Percentiles rank a stretch among this genome's conserved stretches.
phyloP scores from a whole-genome alignment of 2,113 vertebrate genomes.

The Melanostigma gelatinosum region DNA sequence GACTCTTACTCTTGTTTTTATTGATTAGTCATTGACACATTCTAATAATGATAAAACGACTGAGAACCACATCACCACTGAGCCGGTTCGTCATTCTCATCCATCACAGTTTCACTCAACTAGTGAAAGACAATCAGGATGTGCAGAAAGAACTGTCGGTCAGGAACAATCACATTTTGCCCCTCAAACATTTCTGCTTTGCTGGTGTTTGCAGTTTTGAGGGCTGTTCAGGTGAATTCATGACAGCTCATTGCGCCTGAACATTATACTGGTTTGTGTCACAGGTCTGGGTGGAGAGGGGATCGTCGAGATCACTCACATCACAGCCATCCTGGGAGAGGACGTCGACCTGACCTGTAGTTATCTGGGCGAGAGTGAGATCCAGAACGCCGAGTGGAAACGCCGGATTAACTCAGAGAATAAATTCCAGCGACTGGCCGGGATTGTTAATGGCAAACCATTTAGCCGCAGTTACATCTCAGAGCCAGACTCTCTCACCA shows the following conservation, averaged over 20 bases:
- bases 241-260: slow-evolving; percentile 37
- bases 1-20: neutral
- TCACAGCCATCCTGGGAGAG: slow-evolving; percentile 75
- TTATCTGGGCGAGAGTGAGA: slow-evolving; percentile 47
- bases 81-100: slow-evolving; percentile 39
- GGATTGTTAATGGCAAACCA: neutral
- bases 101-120: slow-evolving; percentile 45
- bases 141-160: slow-evolving; percentile 25
- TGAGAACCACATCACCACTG: slow-evolving; percentile 21
- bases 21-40: slow-evolving; percentile 29
- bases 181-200: slow-evolving; percentile 35
- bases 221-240: slow-evolving; percentile 32
- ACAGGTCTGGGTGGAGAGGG: slow-evolving; percentile 8
- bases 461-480: slow-evolving; percentile 47
- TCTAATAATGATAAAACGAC: slow-evolving; percentile 40
- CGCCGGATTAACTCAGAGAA: slow-evolving; percentile 16
- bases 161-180: slow-evolving; percentile 24
- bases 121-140: slow-evolving; percentile 34
- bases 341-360: slow-evolving; percentile 71
- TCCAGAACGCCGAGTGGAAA: slow-evolving; percentile 64
- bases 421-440: slow-evolving; percentile 49
- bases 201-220: slow-evolving; percentile 36
- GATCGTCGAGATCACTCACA: slow-evolving; percentile 17
- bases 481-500: slow-evolving; percentile 62
- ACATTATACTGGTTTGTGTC: slow-evolving; percentile 13